Base-by-base conservation (phyloP, 1,140 invertebrate species). In the Trichonephila clavata region DNA sequence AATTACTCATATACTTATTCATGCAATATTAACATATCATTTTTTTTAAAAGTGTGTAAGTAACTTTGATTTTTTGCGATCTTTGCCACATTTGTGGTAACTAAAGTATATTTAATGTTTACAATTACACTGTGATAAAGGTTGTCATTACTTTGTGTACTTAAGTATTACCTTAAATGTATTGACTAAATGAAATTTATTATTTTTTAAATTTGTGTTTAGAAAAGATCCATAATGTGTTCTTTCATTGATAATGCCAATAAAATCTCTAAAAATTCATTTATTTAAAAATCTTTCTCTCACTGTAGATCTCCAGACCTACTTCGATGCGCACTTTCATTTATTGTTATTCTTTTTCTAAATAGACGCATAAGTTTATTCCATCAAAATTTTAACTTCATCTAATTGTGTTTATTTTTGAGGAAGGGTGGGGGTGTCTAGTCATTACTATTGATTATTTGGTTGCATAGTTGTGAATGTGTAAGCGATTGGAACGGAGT, bases 361-460 rank as follows among this genome's bases (percentile, higher is more conserved):
- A 50, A 50, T 7, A 0, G 50, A 50, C 50, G 10, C 50, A 7
- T 50, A 50, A 50, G 50, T 50, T 50, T 50, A 10, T 50, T 50
- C 50, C 10, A 50, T 39, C 7, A 50, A 13, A 10, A 7, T 13
- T 50, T 50, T 50, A 5, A 5, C 1, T 50, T 10, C 10, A 10
- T 10, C 2, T 50, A 0, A 50, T 50, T 50, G 50, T 50, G 7
- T 50, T 6, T 27, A 20, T 39, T 32, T 77, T 32, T 77, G 71
- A 77, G 18, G 61, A 13, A 50, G 7, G 24, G 27, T 27, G 71
- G 14, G 32, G 18, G 32, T 77, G 14, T 32, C 32, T 77, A 77
- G 71, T 77, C 27, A 77, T 77, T 18, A 32, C 3, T 77, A 77
- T 77, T 39, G 71, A 77, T 77, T 77, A 32, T 77, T 39, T 68